These are phyloP conservation scores for Drosophila parabipectinata DNA, from an alignment of 1,140 invertebrate genomes.

Conservation along the genomic window DNA sequence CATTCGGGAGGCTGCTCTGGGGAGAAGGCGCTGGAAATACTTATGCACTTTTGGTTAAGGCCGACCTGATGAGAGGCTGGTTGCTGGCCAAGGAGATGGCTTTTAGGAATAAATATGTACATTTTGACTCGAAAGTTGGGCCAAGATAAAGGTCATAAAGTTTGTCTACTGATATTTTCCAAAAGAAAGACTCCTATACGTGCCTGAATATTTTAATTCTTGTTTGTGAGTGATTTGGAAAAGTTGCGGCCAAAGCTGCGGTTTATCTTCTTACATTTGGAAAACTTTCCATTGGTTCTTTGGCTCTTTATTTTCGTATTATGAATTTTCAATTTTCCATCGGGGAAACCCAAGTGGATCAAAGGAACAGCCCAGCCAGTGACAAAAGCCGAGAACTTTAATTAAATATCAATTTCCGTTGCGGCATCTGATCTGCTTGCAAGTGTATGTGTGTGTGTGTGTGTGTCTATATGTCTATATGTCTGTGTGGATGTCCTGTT, in stretches of 20 bases:
- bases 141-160: constrained; percentile 75
- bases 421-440: constrained; percentile 34
- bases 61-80: constrained; percentile 50
- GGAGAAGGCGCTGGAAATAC: constrained; percentile 53
- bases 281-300: background rate
- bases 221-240: background rate
- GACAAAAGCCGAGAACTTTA: constrained; percentile 63
- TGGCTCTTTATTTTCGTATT: constrained; percentile 10
- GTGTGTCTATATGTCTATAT: too few relatives aligned
- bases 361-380: background rate
- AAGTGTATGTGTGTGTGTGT: constrained; percentile 4
- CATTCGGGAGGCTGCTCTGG: constrained; percentile 1
- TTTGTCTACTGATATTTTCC: constrained; percentile 32
- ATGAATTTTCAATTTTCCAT: constrained; percentile 2
- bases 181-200: background rate
- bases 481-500: background rate
- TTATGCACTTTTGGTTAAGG: constrained; percentile 73
- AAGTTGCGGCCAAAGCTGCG: background rate
- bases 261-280: background rate
- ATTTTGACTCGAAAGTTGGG: constrained; percentile 57
- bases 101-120: constrained; percentile 9
- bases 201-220: background rate
- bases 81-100: constrained; percentile 9
- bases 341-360: background rate
- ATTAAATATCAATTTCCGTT: constrained; percentile 77